A percentile compares a stretch with the other conserved stretches of the same genome.
These are phyloP conservation scores for Lottia gigantea DNA, from an alignment of 2,888 invertebrate genomes.

Conservation along the genomic window DNA sequence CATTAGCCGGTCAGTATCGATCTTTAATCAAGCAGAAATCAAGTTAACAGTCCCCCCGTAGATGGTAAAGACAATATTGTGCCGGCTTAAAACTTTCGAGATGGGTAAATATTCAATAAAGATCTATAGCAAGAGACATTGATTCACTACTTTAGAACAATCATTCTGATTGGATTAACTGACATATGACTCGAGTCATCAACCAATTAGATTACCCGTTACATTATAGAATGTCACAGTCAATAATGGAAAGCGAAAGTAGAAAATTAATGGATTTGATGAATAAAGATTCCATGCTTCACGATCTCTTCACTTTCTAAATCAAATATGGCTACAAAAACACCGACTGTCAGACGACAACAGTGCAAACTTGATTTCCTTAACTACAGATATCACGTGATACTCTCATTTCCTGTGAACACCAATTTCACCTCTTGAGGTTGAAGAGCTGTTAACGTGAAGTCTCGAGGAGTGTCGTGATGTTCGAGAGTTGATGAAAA, in stretches of 20 bases:
- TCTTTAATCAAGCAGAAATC: too few relatives aligned
- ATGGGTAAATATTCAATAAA: too few relatives aligned
- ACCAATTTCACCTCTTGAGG: not conserved
- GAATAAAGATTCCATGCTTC: too few relatives aligned
- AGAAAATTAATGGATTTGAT: not conserved
- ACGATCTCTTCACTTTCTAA: too few relatives aligned
- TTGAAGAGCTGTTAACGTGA: constrained; percentile 3
- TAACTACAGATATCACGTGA: not conserved
- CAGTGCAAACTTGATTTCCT: too few relatives aligned
- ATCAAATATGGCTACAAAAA: too few relatives aligned
- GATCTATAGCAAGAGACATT: not conserved
- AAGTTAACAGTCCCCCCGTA: too few relatives aligned
- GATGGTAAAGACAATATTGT: too few relatives aligned
- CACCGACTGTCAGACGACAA: too few relatives aligned
- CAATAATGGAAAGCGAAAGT: constrained; percentile 4
- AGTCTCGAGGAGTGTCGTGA: constrained; percentile 9
- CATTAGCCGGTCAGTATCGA: too few relatives aligned
- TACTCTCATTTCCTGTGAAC: constrained; percentile 1
- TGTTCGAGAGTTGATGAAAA: not conserved
- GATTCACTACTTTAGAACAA: constrained; percentile 6
- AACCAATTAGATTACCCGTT: constrained; percentile 5
- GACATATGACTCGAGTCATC: not conserved
- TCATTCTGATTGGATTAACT: constrained; percentile 5
- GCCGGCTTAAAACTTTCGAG: too few relatives aligned
- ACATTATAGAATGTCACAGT: not conserved